Evolutionary conservation across 1,140 invertebrate genomes (phyloP).

Genomic region (Polypedilum vanderplanki): DNA sequence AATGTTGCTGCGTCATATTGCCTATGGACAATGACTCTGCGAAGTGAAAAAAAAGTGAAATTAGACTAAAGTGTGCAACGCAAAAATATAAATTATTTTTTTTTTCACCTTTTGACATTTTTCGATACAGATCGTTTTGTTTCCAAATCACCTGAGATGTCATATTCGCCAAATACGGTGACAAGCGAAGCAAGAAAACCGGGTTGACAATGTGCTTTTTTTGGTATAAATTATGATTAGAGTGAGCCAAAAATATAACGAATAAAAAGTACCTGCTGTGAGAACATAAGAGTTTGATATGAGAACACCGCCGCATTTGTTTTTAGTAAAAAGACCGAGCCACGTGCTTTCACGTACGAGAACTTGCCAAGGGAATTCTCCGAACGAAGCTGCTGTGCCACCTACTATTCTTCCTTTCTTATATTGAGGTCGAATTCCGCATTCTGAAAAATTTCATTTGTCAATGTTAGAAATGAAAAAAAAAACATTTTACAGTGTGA

Average conservation of each 20-base stretch:
- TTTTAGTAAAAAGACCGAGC: slow-evolving; percentile 91
- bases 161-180: slow-evolving; percentile 84
- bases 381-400: slow-evolving; percentile 75
- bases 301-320: slow-evolving; percentile 89
- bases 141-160: slow-evolving; percentile 77
- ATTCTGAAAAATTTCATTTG: slow-evolving; percentile 56
- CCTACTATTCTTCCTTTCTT: slow-evolving; percentile 82
- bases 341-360: slow-evolving; percentile 85
- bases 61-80: background rate
- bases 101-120: slow-evolving; percentile 61
- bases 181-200: slow-evolving; percentile 84
- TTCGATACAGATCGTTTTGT: slow-evolving; percentile 65
- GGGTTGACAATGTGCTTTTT: slow-evolving; percentile 90
- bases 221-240: background rate
- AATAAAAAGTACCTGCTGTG: slow-evolving; percentile 53
- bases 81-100: too few relatives aligned
- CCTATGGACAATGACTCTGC: slow-evolving; percentile 73
- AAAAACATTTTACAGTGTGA: too few relatives aligned
- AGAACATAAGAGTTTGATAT: slow-evolving; percentile 78
- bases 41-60: background rate
- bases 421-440: slow-evolving; percentile 73
- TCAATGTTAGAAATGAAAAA: background rate
- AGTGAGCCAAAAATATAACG: background rate
- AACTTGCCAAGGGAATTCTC: slow-evolving; percentile 91
- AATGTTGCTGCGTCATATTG: slow-evolving; percentile 85